Evolutionary conservation across 2,888 invertebrate species (phyloP), one percentile per base, ranked within the genome.

Genomic region (Portevinia maculata): DNA sequence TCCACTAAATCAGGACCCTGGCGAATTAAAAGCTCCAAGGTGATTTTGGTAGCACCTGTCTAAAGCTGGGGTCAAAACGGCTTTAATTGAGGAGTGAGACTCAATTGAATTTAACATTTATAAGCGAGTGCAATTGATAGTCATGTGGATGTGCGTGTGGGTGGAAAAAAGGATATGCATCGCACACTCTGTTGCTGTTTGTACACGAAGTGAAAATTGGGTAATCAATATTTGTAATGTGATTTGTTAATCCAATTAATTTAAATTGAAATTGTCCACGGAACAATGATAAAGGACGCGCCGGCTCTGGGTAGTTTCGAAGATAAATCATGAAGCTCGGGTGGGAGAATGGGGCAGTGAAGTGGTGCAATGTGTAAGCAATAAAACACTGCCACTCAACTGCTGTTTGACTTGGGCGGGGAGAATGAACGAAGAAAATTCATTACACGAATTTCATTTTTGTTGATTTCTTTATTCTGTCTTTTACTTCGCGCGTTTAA

Each of bases 181-280:
- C 39, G 17, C 17, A 19, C n/a, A 48, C 57, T 32, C 8, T 8
- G 11, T 19, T 3, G 13, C 48, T 48, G 69, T 48, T 52, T 41
- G 46, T 57, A 30, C 48, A 65, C 76, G 65, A 83, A 83, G 81
- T 83, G 83, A 83, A 73, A 83, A 83, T 83, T 83, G 67, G 78
- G 78, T 83, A 78, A 83, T 83, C 83, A 83, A 83, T 83, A 78
- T 71, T 83, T 83, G 83, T 83, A 83, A 83, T 83, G 83, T 83
- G 83, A 83, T 83, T 83, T 83, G 83, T 83, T 83, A 78, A 83
- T 83, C 83, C 83, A 83, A 83, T 83, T 83, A 83, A 83, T 83
- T 83, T 83, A 83, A 83, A 83, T 76, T 83, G 83, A 83, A 83
- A 83, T 67, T 67, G 78, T 78, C 83, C 70, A 78, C 71, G 71